A percentile compares a stretch with the other conserved stretches of the same genome.
phyloP scores from a whole-genome alignment of 2,888 invertebrate species.

The Trachelus iudaicus region DNA sequence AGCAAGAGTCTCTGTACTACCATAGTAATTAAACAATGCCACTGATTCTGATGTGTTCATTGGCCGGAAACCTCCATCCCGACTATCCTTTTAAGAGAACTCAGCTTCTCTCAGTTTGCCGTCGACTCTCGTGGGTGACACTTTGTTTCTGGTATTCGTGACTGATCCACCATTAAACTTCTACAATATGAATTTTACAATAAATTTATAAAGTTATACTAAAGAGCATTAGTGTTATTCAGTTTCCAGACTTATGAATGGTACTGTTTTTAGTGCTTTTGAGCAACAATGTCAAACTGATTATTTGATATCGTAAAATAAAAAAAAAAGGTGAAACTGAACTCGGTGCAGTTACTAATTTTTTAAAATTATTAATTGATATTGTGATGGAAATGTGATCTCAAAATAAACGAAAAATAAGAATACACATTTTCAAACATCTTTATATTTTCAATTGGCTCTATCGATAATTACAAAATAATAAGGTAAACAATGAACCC shows the following conservation, averaged over 20 bases:
- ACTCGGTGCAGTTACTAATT: too few species aligned
- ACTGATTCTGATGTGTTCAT: background rate
- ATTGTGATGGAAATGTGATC: background rate
- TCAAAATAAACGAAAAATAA: background rate
- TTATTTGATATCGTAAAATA: background rate
- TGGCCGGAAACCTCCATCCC: background rate
- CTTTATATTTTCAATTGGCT: background rate
- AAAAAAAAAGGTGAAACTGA: too few species aligned
- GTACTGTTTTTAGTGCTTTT: background rate
- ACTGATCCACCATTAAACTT: background rate
- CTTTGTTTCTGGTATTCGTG: slow-evolving; percentile 28
- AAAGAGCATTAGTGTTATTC: background rate
- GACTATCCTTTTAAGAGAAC: background rate
- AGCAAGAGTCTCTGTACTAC: background rate
- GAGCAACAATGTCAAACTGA: background rate
- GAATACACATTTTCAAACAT: background rate
- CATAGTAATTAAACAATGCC: background rate
- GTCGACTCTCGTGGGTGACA: slow-evolving; percentile 46
- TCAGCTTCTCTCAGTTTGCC: slow-evolving; percentile 41
- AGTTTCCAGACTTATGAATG: background rate
- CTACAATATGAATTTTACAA: background rate
- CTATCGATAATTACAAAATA: background rate
- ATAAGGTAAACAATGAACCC: background rate
- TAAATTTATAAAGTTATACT: background rate
- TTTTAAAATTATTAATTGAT: background rate